phyloP scores from a whole-genome alignment of 1,140 invertebrate species.

The Olivierus martensii region DNA sequence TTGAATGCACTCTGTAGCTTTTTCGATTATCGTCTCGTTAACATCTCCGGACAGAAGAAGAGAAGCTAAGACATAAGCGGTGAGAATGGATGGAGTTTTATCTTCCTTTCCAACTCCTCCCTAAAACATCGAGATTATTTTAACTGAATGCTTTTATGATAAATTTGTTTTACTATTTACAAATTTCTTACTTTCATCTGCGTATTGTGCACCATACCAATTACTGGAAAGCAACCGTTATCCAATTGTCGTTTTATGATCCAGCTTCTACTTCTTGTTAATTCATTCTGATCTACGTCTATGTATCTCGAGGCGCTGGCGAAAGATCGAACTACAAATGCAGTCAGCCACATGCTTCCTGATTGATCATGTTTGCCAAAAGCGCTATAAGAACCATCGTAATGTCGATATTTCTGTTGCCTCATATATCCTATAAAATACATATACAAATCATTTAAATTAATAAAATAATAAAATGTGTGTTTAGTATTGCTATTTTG shows the following conservation, averaged over 20 bases:
- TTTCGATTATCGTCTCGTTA: not conserved
- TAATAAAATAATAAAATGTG: too few relatives aligned
- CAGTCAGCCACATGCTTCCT: slow-evolving; percentile 67
- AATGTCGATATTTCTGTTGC: slow-evolving; percentile 39
- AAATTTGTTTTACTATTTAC: too few relatives aligned
- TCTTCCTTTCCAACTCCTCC: not conserved
- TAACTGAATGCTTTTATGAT: too few relatives aligned
- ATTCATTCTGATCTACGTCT: not conserved
- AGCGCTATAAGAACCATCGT: slow-evolving; percentile 64
- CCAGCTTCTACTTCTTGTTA: not conserved
- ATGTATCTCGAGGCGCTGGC: slow-evolving; percentile 36
- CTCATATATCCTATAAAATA: not conserved
- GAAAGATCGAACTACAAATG: slow-evolving; percentile 60
- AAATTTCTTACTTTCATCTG: slow-evolving; percentile 7
- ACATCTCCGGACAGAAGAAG: not conserved
- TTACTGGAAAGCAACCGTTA: not conserved
- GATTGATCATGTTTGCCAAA: slow-evolving; percentile 47
- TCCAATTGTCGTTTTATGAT: not conserved
- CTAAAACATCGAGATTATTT: not conserved
- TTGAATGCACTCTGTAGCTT: not conserved
- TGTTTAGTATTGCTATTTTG: too few relatives aligned
- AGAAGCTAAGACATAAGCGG: not conserved
- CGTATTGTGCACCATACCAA: not conserved
- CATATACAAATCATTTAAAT: too few relatives aligned
- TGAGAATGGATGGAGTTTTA: not conserved